phyloP scores from a whole-genome alignment of 2,797 vertebrate species.

The Paratrypauchen microcephalus region DNA sequence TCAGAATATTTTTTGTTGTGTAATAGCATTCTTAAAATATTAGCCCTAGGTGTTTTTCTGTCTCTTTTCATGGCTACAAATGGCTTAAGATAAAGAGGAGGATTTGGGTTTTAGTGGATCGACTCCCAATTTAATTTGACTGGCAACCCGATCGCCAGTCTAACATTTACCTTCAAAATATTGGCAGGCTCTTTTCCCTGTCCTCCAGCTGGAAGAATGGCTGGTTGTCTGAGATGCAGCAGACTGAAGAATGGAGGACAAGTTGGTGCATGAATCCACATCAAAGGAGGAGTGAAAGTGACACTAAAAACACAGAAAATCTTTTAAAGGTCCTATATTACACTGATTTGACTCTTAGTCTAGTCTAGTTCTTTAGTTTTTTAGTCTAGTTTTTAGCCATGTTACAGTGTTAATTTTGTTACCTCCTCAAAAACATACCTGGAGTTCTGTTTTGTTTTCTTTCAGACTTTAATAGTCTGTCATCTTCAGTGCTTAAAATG shows the following conservation, averaged over 20 bases:
- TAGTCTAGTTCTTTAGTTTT: too few relatives aligned
- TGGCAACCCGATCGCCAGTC: neutral
- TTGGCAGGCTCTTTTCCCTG: neutral
- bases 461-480: too few relatives aligned
- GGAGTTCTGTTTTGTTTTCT: too few relatives aligned
- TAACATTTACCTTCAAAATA: conserved; percentile 1
- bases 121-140: neutral
- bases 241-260: conserved; percentile 26
- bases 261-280: conserved; percentile 30
- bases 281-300: conserved; percentile 44
- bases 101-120: neutral
- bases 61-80: neutral
- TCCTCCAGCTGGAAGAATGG: conserved; percentile 11
- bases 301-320: conserved; percentile 1
- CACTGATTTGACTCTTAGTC: too few relatives aligned
- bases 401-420: too few relatives aligned
- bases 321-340: too few relatives aligned
- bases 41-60: too few relatives aligned
- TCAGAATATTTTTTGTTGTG: too few relatives aligned
- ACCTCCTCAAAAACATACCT: too few relatives aligned
- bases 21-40: too few relatives aligned
- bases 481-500: too few relatives aligned
- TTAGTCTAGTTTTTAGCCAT: too few relatives aligned
- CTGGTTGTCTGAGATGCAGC: conserved; percentile 21
- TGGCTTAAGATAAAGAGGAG: neutral